Evolutionary conservation across 2,113 vertebrate genomes (phyloP), one percentile per base, ranked within the genome.

Genomic region (Grammomys dolichurus): DNA sequence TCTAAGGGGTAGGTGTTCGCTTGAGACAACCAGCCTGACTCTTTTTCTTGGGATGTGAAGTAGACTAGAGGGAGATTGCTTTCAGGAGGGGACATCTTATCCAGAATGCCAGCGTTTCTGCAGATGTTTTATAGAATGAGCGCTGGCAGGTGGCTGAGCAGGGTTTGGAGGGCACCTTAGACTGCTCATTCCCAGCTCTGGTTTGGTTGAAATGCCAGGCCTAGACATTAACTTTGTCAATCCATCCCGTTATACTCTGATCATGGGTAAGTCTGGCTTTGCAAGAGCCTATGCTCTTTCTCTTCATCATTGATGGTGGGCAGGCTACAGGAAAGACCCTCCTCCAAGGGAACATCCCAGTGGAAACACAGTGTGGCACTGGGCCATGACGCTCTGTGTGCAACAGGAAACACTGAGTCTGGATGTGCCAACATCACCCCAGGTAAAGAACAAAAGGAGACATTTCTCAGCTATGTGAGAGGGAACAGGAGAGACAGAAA

Each of bases 391-490:
- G 80, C 33, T 51, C 87, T 73, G 48, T 95, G 72, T 12, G 22
- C 8, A 8, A 24, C 12, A 36, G 28, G 46, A 95, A 94, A 90
- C 88, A 89, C 24, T 43, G 81, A 69, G 69, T 90, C 93, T 95
- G 54, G 72, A 87, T 88, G 82, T 33, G 31, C 78, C 63, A 8
- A 1, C n/a, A 43, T 87, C 43, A 70, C 48, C 17, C 43, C 78
- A 70, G 84, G 63, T 82, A 48, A 90, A 93, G 87, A 87, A 40
- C 7, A 81, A 73, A 87, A 85, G n/a, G 76, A 84, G 93, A 36
- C 36, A 77, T 12, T 43, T 40, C 17, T 10, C 81, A 43, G 89
- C 31, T 76, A 54, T 67, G 93, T 58, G 54, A 91, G 90, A 87
- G 31, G 40, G 6, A 91, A 36, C 70, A 40, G 46, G 43, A 60